Evolutionary conservation across 2,797 vertebrate genomes (phyloP).

Genomic region (Danio tinwini): DNA sequence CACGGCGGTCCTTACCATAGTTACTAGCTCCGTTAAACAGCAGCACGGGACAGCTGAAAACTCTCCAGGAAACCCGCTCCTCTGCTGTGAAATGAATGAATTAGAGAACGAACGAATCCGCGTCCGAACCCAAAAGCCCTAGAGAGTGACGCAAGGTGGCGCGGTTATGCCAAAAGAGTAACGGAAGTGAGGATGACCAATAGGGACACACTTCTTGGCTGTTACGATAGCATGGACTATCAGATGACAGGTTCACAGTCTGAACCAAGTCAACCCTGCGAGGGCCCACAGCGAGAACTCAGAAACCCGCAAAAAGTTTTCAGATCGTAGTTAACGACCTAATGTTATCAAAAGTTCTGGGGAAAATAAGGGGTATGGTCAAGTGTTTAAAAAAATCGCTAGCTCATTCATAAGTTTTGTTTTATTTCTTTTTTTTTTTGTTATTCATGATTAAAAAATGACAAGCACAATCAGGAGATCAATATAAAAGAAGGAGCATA

Average conservation of each 20-base stretch:
- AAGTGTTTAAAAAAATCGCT: no score
- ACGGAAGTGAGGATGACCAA: conserved; percentile 38
- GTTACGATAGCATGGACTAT: conserved; percentile 30
- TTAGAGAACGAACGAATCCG: neutral
- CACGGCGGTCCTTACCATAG: conserved; percentile 34
- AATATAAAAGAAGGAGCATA: no score
- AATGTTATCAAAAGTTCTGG: no score
- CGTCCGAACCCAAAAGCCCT: neutral
- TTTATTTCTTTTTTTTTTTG: no score
- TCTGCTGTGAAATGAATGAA: conserved; percentile 5
- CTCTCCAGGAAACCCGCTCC: neutral
- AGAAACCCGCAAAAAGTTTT: neutral
- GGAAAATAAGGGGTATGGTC: no score
- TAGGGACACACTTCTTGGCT: conserved; percentile 13
- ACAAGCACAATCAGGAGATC: no score
- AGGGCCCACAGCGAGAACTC: conserved; percentile 4
- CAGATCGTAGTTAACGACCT: no score
- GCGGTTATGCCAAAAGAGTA: conserved; percentile 30
- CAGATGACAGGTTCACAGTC: conserved; percentile 44
- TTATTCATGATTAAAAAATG: no score
- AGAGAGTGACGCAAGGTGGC: conserved; percentile 36
- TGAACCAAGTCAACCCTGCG: conserved; percentile 11
- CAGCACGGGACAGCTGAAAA: neutral
- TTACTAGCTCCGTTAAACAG: conserved; percentile 1
- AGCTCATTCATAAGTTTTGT: no score